Base-by-base conservation (phyloP, 2,113 vertebrate genomes). In the Dasypus novemcinctus region DNA sequence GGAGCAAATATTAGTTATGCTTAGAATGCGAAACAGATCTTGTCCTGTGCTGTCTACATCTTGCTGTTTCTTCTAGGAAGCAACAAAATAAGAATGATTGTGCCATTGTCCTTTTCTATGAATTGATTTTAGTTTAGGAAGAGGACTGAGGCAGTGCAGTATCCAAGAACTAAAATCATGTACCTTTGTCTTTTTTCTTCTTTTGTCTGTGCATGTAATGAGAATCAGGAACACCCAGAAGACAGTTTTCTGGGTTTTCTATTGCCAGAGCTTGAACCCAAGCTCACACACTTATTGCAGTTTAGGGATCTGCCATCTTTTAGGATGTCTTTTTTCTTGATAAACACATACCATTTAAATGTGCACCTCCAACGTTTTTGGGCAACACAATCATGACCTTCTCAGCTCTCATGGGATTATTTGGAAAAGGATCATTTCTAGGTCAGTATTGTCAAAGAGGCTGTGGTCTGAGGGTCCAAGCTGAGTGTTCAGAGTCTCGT, bases 71-170 rank as follows among this genome's bases (percentile, higher is more conserved):
- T 87, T 79, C 59, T 38, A 46, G 21, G 49, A 79, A 6, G 63
- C 18, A 41, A 36, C 27, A 33, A 31, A 90, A 88, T 57, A 33
- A 36, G 15, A 72, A 29, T 4, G 5, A 4, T 75, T n/a, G 4
- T 76, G 23, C 4, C 17, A 57, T 8, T n/a, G 0, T 38, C 23
- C 23, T 84, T 78, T 78, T 82, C 76, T 57, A 41, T 5, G 52
- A 96, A 25, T 7, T 12, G 13, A 76, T 78, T 90, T 38, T 25
- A n/a, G 57, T 71, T 86, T 66, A 79, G 57, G 92, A 41, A 57
- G 29, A 89, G 7, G 75, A 79, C 29, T 63, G 69, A 59, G 36
- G 74, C 8, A 61, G 10, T 5, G 17, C 46, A 23, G 21, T 10
- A n/a, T 5, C 25, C 2, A 27, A 57, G 46, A 90, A 36, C 33